phyloP scores from a whole-genome alignment of 2,888 invertebrate species.

The Eupithecia vulgata region DNA sequence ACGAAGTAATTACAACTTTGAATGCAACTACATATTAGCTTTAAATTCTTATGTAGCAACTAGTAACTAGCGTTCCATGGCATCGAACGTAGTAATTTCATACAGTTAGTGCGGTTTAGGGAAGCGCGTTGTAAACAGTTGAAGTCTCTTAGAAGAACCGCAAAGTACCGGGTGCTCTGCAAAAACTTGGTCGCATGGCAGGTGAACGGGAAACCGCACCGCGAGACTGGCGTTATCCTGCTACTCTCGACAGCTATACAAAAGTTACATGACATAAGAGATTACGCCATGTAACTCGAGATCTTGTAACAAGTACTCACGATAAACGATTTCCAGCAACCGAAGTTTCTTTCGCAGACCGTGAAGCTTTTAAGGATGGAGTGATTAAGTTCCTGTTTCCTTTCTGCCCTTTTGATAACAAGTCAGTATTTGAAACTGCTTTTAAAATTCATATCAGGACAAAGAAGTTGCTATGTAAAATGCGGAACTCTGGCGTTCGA shows the following conservation, averaged over 20 bases:
- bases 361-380: not conserved
- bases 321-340: conserved; percentile 14
- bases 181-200: conserved; percentile 65
- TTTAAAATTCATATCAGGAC: not conserved
- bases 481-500: not conserved
- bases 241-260: conserved; percentile 20
- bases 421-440: not conserved
- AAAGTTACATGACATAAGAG: not conserved
- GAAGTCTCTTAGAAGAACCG: conserved; percentile 64
- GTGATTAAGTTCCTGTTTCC: not conserved
- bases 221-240: not conserved
- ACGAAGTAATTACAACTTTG: conserved; percentile 49
- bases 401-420: not conserved
- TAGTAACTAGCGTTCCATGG: conserved; percentile 51
- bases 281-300: conserved; percentile 37
- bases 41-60: conserved; percentile 55
- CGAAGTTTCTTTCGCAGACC: not conserved
- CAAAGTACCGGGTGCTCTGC: conserved; percentile 55
- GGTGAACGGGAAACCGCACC: conserved; percentile 55
- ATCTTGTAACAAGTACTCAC: conserved; percentile 18
- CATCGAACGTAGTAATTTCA: conserved; percentile 59
- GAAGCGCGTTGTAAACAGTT: conserved; percentile 60
- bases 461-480: not conserved
- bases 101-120: conserved; percentile 70
- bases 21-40: conserved; percentile 48